Percentiles rank a stretch among this genome's conserved stretches.
phyloP scores from a whole-genome alignment of 2,113 vertebrate genomes.

The Silurus meridionalis region DNA sequence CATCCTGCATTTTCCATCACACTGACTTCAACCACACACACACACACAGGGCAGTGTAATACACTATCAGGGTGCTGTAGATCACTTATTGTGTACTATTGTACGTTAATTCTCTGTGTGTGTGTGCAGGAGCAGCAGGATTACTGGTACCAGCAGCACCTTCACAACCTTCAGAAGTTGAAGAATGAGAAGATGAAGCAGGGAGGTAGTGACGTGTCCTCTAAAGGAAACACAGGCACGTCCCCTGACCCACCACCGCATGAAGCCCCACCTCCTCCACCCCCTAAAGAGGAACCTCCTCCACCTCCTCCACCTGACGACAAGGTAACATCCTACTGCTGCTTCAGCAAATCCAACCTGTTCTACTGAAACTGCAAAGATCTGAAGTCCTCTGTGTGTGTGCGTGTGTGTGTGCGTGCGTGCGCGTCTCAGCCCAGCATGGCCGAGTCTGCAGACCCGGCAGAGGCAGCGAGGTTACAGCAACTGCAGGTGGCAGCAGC shows the following conservation, averaged over 20 bases:
- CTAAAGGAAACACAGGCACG: neutral
- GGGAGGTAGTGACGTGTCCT: constrained; percentile 51
- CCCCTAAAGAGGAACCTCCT: constrained; percentile 81
- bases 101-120: neutral
- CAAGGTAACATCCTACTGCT: constrained; percentile 67
- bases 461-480: constrained; percentile 86
- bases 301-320: constrained; percentile 83
- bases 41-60: too few species aligned
- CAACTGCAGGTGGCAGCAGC: constrained; percentile 92
- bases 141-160: constrained; percentile 94
- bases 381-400: neutral
- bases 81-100: neutral
- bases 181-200: constrained; percentile 78
- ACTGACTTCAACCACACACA: too few species aligned
- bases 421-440: constrained; percentile 57
- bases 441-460: constrained; percentile 78
- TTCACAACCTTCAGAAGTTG: constrained; percentile 83
- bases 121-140: constrained; percentile 87
- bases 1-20: too few species aligned
- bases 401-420: neutral
- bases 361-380: neutral
- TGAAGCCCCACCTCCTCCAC: constrained; percentile 79
- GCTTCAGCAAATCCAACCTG: neutral
- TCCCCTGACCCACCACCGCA: constrained; percentile 66
- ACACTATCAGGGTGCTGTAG: too few species aligned